Conservation (phyloP, 2,113 vertebrate species). For the Manacus vitellinus region DNA sequence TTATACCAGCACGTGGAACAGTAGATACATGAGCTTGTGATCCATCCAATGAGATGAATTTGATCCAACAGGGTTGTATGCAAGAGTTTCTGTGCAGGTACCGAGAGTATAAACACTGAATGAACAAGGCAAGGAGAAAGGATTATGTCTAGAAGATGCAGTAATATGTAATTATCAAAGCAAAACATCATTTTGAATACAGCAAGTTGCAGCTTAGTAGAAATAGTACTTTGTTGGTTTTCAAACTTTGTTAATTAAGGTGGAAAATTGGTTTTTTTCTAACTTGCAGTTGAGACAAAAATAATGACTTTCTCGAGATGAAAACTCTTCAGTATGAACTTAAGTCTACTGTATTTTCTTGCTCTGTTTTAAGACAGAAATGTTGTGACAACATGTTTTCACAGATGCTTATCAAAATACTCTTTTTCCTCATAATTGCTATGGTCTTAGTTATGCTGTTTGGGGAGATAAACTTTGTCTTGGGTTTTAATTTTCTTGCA, state of each 20-base stretch:
- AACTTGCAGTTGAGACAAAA: neutral
- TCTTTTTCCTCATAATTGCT: neutral
- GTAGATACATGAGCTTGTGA: neutral
- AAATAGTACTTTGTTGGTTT: neutral
- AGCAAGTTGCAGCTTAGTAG: neutral
- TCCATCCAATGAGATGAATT: neutral
- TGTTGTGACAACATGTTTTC: neutral
- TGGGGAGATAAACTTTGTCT: neutral
- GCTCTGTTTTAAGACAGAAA: neutral
- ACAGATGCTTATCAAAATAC: neutral
- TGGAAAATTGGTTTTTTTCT: neutral
- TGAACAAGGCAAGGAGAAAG: neutral
- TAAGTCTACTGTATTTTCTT: neutral
- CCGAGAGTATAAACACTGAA: neutral
- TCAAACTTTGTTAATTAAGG: neutral
- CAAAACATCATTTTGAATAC: neutral
- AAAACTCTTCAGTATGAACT: neutral
- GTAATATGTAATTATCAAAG: slow-evolving; percentile 32
- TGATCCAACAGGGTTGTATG: neutral
- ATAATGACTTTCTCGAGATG: neutral
- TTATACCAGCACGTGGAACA: neutral
- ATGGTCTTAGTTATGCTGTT: neutral
- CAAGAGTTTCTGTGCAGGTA: neutral
- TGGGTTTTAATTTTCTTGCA: neutral
- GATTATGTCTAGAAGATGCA: neutral